Evolutionary conservation across 2,113 vertebrate genomes (phyloP).

Genomic region (Marmota flaviventris): DNA sequence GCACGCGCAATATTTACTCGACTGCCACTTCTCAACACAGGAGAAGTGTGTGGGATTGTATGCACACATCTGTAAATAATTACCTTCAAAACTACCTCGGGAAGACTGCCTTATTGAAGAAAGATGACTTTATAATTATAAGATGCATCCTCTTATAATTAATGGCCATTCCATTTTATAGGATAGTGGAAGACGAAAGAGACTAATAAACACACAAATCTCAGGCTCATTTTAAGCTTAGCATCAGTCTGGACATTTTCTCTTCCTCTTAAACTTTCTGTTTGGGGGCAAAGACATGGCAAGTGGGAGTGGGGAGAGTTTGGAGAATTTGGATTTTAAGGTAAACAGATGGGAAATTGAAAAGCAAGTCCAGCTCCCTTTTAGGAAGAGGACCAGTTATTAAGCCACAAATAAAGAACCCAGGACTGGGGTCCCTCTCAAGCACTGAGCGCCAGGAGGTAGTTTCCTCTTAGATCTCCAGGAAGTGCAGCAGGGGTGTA

Average conservation of each 20-base stretch:
- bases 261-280: background rate
- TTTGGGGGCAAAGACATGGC: background rate
- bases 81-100: background rate
- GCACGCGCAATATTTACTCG: conserved; percentile 6
- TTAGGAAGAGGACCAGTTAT: background rate
- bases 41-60: background rate
- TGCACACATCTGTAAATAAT: background rate
- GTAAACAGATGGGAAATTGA: background rate
- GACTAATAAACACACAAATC: background rate
- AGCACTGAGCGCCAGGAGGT: background rate
- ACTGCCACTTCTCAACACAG: background rate
- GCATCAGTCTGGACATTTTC: background rate
- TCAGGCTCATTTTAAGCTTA: background rate
- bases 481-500: background rate
- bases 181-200: background rate
- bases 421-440: background rate
- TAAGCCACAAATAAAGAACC: background rate
- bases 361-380: background rate
- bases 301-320: background rate
- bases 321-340: background rate
- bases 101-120: background rate
- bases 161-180: background rate
- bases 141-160: background rate
- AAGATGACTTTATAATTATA: background rate
- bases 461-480: background rate